Base-by-base conservation (phyloP, 2,113 vertebrate genomes). In the Heterochromis multidens region DNA sequence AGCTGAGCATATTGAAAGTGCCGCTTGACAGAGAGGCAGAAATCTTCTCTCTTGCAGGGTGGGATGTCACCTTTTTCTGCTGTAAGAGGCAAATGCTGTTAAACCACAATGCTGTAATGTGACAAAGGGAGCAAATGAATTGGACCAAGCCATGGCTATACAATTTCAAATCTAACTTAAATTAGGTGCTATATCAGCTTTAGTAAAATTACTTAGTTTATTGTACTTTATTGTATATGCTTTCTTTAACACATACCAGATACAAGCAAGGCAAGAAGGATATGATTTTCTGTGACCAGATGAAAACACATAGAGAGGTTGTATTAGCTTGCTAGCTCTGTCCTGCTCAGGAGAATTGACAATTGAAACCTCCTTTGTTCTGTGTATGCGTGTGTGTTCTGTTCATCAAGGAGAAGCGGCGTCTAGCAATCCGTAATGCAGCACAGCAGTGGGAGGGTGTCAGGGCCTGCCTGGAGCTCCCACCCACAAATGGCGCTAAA, bases 381-480 rank as follows among this genome's bases (percentile, higher is more conserved):
- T 85, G 31, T 84, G 17, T 85, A 33, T 81, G 46, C 78, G 31
- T 79, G 27, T 86, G 59, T 78, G 79, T 65, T 85, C 14, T 65
- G 1, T 65, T 1, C 85, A 7, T 94, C 43, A 88, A 99, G 99
- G 98, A 99, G 84, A 99, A 99, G 95, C 97, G 97, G 60, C 96
- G 97, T 7, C 94, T 98, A 70, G 98, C 97, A 0, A 98, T 99
- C 83, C 96, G 94, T 88, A 98, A 98, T 77, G 97, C 98, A 49
- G 98, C 98, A 5, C 97, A 94, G n/a, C 97, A 97, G 40, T 99
- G 99, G 99, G 97, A 98, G 92, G 96, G 88, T 33, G 37, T 95
- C 90, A 94, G 92, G 87, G 92, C 96, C 85, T 92, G 93, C 61
- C 87, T 95, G 86, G 96, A 95, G 82, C 90, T 92, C 67, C 95